Evolutionary conservation across 2,797 vertebrate genomes (phyloP).

Genomic region (Gymnoscopelus braueri): DNA sequence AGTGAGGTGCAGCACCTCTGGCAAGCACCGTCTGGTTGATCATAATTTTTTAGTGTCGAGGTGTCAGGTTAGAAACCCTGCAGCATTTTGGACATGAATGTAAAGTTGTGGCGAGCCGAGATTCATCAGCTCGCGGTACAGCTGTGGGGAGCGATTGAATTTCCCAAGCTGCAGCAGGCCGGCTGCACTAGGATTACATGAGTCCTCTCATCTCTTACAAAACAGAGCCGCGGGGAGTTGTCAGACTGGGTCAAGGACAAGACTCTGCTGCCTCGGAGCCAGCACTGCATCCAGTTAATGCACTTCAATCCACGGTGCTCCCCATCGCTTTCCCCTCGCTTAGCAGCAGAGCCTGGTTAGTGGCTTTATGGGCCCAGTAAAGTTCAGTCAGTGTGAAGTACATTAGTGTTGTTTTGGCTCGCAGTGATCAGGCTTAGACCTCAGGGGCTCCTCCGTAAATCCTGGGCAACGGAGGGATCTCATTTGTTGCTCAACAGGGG

Average conservation of each 20-base stretch:
- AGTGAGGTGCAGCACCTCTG: no score
- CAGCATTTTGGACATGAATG: no score
- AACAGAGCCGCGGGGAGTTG: conserved; percentile 15
- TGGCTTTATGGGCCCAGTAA: conserved; percentile 10
- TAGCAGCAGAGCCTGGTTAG: conserved; percentile 24
- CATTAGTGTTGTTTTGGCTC: background rate
- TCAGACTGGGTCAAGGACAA: conserved; percentile 15
- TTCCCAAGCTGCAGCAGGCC: background rate
- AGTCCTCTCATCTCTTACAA: conserved; percentile 11
- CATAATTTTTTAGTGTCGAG: no score
- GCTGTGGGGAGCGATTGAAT: background rate
- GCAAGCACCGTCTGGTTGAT: no score
- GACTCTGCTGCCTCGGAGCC: conserved; percentile 26
- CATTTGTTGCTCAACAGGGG: conserved; percentile 8
- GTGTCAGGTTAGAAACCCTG: no score
- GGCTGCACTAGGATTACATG: conserved; percentile 16
- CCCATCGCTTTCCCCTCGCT: conserved; percentile 11
- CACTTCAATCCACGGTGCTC: conserved; percentile 25
- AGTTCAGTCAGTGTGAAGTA: conserved; percentile 9
- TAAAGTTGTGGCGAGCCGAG: no score
- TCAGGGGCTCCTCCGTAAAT: conserved; percentile 2
- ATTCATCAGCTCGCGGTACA: background rate
- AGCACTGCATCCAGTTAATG: conserved; percentile 22
- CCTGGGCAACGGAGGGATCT: background rate
- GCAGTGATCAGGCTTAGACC: conserved; percentile 2